Percentiles rank a stretch among this genome's conserved stretches.
phyloP scores from a whole-genome alignment of 1,140 invertebrate genomes.

The Philopotamus ludificatus region DNA sequence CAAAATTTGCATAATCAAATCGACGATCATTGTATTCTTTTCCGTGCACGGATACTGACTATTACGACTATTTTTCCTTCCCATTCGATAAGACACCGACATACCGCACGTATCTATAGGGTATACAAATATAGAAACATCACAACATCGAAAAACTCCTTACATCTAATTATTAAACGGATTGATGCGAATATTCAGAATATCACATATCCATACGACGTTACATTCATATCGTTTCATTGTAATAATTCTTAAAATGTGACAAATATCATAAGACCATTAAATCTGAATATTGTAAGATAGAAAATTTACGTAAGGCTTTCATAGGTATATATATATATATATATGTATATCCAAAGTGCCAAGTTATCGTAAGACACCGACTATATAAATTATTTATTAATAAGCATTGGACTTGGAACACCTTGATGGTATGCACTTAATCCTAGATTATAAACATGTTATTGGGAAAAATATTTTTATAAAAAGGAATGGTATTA shows the following conservation, averaged over 20 bases:
- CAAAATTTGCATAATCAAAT: not conserved
- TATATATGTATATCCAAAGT: not conserved
- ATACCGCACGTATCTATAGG: conserved; percentile 18
- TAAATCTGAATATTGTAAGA: conserved; percentile 19
- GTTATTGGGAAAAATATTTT: conserved; percentile 20
- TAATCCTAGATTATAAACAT: conserved; percentile 3
- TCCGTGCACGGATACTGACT: not conserved
- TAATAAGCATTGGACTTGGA: conserved; percentile 28
- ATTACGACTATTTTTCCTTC: not conserved
- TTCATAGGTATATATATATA: not conserved
- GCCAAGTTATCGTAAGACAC: not conserved
- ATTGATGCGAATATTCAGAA: not conserved
- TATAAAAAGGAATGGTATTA: conserved; percentile 24
- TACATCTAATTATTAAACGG: conserved; percentile 6
- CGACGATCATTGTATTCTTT: not conserved
- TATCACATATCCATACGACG: not conserved
- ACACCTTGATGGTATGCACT: conserved; percentile 28
- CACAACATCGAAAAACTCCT: conserved; percentile 29
- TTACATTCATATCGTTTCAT: no score
- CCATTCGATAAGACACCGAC: conserved; percentile 23
- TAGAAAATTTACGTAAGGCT: conserved; percentile 6
- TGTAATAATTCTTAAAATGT: conserved; percentile 5
- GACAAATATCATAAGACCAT: conserved; percentile 23
- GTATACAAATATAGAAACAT: conserved; percentile 34
- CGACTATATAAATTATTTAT: conserved; percentile 5